These are phyloP conservation scores for Alca torda DNA, from an alignment of 2,797 vertebrate genomes.

Conservation along the genomic window DNA sequence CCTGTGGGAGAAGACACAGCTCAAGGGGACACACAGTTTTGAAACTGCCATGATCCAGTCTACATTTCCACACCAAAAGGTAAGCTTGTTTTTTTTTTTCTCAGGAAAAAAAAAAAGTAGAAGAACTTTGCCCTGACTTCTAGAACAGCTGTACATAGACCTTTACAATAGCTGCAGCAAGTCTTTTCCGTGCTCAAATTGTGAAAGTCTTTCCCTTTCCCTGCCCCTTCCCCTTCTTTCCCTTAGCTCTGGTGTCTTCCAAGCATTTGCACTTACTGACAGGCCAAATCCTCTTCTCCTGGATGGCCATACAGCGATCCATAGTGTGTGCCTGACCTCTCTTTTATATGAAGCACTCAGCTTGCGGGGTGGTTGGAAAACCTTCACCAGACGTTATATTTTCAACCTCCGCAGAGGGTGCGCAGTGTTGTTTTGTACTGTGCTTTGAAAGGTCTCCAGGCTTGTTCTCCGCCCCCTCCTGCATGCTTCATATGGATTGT, in stretches of 20 bases:
- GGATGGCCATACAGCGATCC: not conserved
- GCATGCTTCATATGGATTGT: not conserved
- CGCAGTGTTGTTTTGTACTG: not conserved
- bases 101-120: rapidly evolving
- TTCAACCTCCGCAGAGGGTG: not conserved
- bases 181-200: not conserved
- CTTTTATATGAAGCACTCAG: not conserved
- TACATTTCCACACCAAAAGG: slow-evolving; percentile 87
- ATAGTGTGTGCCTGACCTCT: not conserved
- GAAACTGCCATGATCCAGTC: slow-evolving; percentile 87
- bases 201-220: not conserved
- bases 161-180: not conserved
- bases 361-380: not conserved
- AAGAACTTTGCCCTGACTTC: not conserved
- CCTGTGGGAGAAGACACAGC: slow-evolving; percentile 89
- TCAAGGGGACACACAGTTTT: slow-evolving; percentile 86
- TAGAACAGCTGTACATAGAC: not conserved
- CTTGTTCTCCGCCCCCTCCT: not conserved
- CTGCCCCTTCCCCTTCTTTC: not conserved
- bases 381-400: not conserved
- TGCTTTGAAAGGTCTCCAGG: not conserved
- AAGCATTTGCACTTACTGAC: not conserved
- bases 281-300: not conserved
- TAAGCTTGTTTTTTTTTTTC: no score
- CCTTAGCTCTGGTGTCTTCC: not conserved